Evolutionary conservation across 2,888 invertebrate species (phyloP), one percentile per base, ranked within the genome.

Genomic region (Podotricha telesiphe): DNA sequence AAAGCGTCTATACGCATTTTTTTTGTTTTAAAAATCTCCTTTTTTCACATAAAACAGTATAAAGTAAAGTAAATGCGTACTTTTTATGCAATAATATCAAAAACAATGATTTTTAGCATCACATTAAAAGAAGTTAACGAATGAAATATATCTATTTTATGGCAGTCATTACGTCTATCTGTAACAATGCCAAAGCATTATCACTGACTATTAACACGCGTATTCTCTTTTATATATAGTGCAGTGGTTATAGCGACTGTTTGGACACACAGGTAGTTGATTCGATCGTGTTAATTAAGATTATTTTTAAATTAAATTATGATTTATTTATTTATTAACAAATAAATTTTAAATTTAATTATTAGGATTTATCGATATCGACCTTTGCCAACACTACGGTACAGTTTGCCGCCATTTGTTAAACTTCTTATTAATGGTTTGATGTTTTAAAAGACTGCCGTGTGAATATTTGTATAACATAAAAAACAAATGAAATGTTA

Each of bases 371-470:
- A 73, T 74, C 74, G 71, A 73, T 63, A 69, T 48, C 51, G 20
- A n/a, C 11, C 15, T 64, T 51, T 67, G 70, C 65, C 71, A 70
- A 50, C 67, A 55, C 67, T 69, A 65, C 68, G 66, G 51, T 69
- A 74, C 67, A 76, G 47, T 75, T 77, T 69, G 51, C 42, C 69
- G 73, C 73, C 75, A 73, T 76, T 75, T 75, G 74, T 76, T 75
- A 74, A 74, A 64, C 71, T 74, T 71, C 76, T 74, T 56, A 75
- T 73, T 75, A 71, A 69, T 72, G 72, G 50, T 37, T 56, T 65
- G 71, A 65, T 66, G n/a, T 48, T 65, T 11, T 45, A 22, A 45
- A n/a, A 45, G n/a, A 45, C 42, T 45, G 20, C 19, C 6, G 10
- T n/a, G n/a, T 1, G 15, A 45, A 45, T 59, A 59, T n/a, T 59